Evolutionary conservation across 2,888 invertebrate species (phyloP), one percentile per base, ranked within the genome.

Genomic region (Ellobium chinense): DNA sequence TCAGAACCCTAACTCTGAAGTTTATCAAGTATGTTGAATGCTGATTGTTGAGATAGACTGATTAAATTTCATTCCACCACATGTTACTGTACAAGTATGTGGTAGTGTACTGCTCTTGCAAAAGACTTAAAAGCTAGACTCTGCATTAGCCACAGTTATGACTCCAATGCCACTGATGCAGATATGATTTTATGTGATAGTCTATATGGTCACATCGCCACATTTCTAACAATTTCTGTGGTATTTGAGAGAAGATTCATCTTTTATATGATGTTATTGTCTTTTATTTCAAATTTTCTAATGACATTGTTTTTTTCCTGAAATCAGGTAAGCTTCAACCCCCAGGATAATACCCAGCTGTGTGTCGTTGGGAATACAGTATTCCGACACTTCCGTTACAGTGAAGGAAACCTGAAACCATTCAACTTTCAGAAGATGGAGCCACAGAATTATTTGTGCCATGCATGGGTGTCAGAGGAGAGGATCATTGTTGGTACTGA

Each of bases 361-460:
- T 96, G 95, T 29, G 94, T 96, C 21, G 94, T 94, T 58, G 95
- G 95, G 0, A 93, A 94, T 58, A 95, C 95, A 76, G 94, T 95
- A 3, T 96, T 97, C 89, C 95, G 96, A 86, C 95, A 96, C 85
- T 94, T 97, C 93, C 96, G 96, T 39, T 96, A 96, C 62, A 94
- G 95, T 29, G 97, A 97, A 90, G 95, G 95, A 2, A 95, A 95
- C 14, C 96, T 97, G 95, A 95, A 96, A 54, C 96, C 96, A 83
- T 97, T 96, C 94, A 97, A 97, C 14, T 97, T 96, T 93, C 95
- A 96, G 85, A 97, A 97, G 92, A 95, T 96, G 56, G 97, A 97
- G 46, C 94, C 95, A 89, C 95, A 96, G 76, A 94, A 95, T 82
- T 95, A 97, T 86, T 95, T 96, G 18, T 95, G 95, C 68, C 95